Base-by-base conservation (phyloP, 1,140 invertebrate genomes). In the Diabrotica virgifera region DNA sequence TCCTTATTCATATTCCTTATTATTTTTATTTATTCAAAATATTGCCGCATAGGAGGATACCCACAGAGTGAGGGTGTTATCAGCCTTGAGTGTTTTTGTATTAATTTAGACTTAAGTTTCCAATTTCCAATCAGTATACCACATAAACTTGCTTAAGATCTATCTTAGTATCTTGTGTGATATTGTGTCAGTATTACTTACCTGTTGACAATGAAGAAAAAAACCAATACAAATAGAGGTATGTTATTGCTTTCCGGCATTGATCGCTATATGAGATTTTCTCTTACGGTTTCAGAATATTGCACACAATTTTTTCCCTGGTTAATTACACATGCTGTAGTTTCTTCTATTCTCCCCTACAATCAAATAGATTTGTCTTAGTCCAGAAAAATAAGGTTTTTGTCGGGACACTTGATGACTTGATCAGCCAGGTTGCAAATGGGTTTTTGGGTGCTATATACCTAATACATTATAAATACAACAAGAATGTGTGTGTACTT, bases 21-120 rank as follows among this genome's bases (percentile, higher is more conserved):
- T 56, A 46, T 38, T 37, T 56, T 46, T 24, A 56, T 50, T 37
- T 40, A 36, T 56, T 24, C 37, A 40, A 46, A 46, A 35, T 13
- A 12, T 46, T 14, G 11, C 5, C 11, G 12, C 8, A 12, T 11
- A 12, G n/a, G 12, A 46, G 40, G 40, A 46, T 46, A 46, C 40
- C 53, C 35, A 55, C n/a, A 55, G n/a, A 14, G 53, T 6, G 53
- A 55, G 24, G 53, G 53, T 55, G 53, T 55, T 36, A 14, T n/a
- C 35, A 55, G 6, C 40, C 40, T 10, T 46, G 40, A 46, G n/a
- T 46, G 40, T 10, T 10, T 6, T 46, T 10, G 40, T 46, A 6
- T 46, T 46, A n/a, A n/a, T 10, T 10, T 6, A 46, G 5, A 46
- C 40, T 46, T 46, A 10, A n/a, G 6, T 46, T 46, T 46, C n/a